These are phyloP conservation scores for Pao palembangensis DNA, from an alignment of 2,113 vertebrate species.

Conservation along the genomic window DNA sequence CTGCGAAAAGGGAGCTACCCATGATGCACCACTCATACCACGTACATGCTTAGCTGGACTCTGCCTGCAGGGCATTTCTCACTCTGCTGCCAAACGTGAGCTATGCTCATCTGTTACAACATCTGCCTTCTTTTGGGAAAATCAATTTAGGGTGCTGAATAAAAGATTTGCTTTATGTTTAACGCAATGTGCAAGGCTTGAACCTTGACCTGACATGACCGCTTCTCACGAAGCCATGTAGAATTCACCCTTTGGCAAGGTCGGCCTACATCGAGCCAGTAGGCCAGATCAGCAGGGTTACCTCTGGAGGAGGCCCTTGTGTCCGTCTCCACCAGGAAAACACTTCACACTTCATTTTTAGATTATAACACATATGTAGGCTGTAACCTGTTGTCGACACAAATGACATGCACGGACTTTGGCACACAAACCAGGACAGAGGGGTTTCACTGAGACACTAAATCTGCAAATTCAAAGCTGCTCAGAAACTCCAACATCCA, in stretches of 20 bases:
- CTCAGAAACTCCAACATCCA: no score
- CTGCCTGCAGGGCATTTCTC: not conserved
- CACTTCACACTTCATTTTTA: not conserved
- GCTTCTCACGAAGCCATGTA: not conserved
- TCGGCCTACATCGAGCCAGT: not conserved
- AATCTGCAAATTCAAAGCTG: no score
- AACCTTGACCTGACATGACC: slow-evolving; percentile 1
- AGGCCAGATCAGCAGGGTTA: slow-evolving; percentile 2
- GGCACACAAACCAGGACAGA: no score
- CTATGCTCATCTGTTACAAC: not conserved
- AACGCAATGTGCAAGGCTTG: not conserved
- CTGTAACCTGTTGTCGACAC: no score
- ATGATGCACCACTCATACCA: no score
- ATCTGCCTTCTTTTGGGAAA: not conserved
- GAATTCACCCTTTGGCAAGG: not conserved
- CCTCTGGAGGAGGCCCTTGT: slow-evolving; percentile 12
- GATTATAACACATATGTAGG: no score
- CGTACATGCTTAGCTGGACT: not conserved
- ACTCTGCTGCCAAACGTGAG: not conserved
- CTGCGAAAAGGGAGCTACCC: no score
- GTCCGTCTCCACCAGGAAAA: slow-evolving; percentile 4
- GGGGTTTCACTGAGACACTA: no score
- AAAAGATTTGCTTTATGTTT: not conserved
- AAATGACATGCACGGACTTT: no score
- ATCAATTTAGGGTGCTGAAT: not conserved